A percentile compares a stretch with the other conserved stretches of the same genome.
Evolutionary conservation across 1,140 invertebrate genomes (phyloP).

Genomic region (Atopsyche davidsoni): DNA sequence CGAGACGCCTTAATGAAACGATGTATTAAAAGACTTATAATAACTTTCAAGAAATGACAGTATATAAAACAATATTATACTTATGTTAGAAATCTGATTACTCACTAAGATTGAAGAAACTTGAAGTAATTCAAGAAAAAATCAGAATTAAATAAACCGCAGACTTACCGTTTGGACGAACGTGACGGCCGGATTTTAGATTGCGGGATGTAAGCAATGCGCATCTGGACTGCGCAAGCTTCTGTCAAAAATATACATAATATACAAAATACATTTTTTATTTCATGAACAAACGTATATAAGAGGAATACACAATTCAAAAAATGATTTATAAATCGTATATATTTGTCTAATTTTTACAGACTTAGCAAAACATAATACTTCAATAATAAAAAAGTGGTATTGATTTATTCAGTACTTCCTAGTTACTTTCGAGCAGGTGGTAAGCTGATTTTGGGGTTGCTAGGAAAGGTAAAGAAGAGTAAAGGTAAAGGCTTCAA

Average conservation of each 20-base stretch:
- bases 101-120: neutral
- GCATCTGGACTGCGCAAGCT: constrained; percentile 14
- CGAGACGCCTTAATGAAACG: constrained; percentile 1
- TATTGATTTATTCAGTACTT: too few species aligned
- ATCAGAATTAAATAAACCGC: neutral
- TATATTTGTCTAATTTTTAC: too few species aligned
- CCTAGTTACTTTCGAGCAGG: too few species aligned
- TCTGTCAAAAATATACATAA: constrained; percentile 20
- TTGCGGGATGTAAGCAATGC: constrained; percentile 5
- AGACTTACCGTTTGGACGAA: constrained; percentile 12
- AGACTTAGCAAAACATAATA: too few species aligned
- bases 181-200: constrained; percentile 17
- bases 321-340: too few species aligned
- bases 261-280: too few species aligned
- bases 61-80: neutral
- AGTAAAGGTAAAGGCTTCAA: too few species aligned
- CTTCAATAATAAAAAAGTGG: too few species aligned
- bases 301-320: too few species aligned
- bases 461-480: too few species aligned
- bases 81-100: neutral
- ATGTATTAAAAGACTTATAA: neutral
- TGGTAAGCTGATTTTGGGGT: too few species aligned
- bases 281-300: too few species aligned
- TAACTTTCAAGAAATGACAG: neutral
- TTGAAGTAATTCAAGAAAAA: neutral